A percentile compares a stretch with the other conserved stretches of the same genome.
Conservation (phyloP, 1,140 invertebrate genomes). For the Wiebesia pumilae region DNA sequence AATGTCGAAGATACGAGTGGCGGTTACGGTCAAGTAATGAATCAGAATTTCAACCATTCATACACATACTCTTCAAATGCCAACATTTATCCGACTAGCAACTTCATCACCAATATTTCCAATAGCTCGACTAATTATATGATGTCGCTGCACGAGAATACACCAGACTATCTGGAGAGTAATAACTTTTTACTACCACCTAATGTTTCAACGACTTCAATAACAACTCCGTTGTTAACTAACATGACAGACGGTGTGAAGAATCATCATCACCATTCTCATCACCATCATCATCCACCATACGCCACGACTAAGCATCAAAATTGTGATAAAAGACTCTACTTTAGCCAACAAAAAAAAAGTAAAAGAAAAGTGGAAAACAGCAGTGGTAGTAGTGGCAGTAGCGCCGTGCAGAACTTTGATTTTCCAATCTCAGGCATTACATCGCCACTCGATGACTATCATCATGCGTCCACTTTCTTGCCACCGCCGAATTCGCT, state of each 20-base stretch:
- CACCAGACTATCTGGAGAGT: conserved; percentile 68
- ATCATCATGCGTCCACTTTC: conserved; percentile 65
- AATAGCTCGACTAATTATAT: conserved; percentile 72
- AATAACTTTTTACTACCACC: conserved; percentile 69
- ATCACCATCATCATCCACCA: conserved; percentile 55
- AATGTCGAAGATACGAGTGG: conserved; percentile 66
- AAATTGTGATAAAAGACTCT: conserved; percentile 63
- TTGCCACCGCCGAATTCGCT: conserved; percentile 65
- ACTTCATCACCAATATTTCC: conserved; percentile 72
- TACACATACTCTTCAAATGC: conserved; percentile 72
- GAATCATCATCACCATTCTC: conserved; percentile 63
- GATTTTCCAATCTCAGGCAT: conserved; percentile 67
- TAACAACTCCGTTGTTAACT: conserved; percentile 55
- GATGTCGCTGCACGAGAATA: conserved; percentile 72
- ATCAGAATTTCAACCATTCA: conserved; percentile 73
- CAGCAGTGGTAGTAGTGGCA: conserved; percentile 21
- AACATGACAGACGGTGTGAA: conserved; percentile 57
- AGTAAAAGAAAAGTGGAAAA: conserved; percentile 67
- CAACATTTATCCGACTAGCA: conserved; percentile 71
- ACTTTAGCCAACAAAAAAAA: conserved; percentile 67
- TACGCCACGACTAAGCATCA: conserved; percentile 58
- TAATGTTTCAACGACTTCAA: conserved; percentile 61
- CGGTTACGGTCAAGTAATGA: conserved; percentile 70
- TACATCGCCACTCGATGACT: conserved; percentile 69
- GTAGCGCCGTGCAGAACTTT: conserved; percentile 63